A percentile compares a stretch with the other conserved stretches of the same genome.
Conservation (phyloP, 2,113 vertebrate species). For the Tragelaphus scriptus region DNA sequence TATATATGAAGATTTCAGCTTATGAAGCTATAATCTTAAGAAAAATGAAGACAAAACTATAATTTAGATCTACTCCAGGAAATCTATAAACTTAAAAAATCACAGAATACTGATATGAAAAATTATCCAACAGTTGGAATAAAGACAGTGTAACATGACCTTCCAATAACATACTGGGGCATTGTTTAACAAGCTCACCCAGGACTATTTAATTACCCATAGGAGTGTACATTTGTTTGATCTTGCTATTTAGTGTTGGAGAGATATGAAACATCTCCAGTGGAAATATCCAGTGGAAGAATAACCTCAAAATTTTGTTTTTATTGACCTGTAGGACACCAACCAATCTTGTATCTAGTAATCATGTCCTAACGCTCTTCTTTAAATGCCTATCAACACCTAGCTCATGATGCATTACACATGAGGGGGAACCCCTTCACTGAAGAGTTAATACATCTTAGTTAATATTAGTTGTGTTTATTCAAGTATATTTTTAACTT, state of each 20-base stretch:
- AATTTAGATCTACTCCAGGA: background rate
- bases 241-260: background rate
- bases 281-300: background rate
- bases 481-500: background rate
- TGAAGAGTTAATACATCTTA: background rate
- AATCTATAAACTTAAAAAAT: background rate
- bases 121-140: background rate
- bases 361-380: background rate
- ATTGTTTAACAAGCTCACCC: background rate
- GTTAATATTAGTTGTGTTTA: background rate
- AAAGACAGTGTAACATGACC: background rate
- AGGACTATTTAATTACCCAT: background rate
- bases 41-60: background rate
- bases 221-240: background rate
- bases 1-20: background rate
- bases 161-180: background rate
- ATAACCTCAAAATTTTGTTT: background rate
- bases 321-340: background rate
- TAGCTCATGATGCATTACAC: background rate
- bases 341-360: background rate
- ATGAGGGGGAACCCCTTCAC: background rate
- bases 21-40: background rate
- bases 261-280: background rate
- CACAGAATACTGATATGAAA: background rate
- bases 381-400: background rate